A percentile compares a stretch with the other conserved stretches of the same genome.
These are phyloP conservation scores for Sialis fuliginosa DNA, from an alignment of 2,888 invertebrate species.

Conservation along the genomic window DNA sequence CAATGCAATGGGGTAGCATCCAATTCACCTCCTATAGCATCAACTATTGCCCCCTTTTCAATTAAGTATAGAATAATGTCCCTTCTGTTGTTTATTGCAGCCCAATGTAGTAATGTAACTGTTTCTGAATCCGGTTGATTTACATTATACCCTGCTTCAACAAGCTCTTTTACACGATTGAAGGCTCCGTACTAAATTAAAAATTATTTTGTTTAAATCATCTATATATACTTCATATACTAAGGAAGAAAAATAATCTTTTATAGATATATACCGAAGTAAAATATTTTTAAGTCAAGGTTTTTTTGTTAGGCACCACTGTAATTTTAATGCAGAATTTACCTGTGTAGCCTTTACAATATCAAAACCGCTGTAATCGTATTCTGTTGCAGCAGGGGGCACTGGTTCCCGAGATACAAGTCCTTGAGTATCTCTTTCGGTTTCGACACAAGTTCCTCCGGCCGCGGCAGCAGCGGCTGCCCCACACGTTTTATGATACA, in stretches of 20 bases:
- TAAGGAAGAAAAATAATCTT: not conserved
- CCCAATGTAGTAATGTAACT: constrained; percentile 97
- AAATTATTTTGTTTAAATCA: not conserved
- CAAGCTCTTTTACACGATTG: constrained; percentile 62
- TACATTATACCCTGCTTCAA: constrained; percentile 86
- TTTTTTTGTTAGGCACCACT: not conserved
- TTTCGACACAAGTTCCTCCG: constrained; percentile 41
- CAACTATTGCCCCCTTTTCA: constrained; percentile 71
- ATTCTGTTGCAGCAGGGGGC: constrained; percentile 40
- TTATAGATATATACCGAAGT: not conserved
- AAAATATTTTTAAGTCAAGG: not conserved
- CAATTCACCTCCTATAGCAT: constrained; percentile 90
- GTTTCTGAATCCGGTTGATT: constrained; percentile 90
- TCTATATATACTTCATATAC: not conserved
- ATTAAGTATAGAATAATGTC: constrained; percentile 83
- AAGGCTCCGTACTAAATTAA: constrained; percentile 72
- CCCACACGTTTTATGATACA: constrained; percentile 58
- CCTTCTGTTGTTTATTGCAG: constrained; percentile 90
- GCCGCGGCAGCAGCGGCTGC: constrained; percentile 37
- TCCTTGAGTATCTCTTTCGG: constrained; percentile 42
- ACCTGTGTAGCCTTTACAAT: constrained; percentile 90
- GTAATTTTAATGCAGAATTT: constrained; percentile 8
- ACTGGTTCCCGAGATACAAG: constrained; percentile 41
- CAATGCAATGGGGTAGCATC: constrained; percentile 94
- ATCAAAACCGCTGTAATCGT: constrained; percentile 68